Evolutionary conservation across 2,888 invertebrate species (phyloP), one percentile per base, ranked within the genome.

Genomic region (Fragum fragum): DNA sequence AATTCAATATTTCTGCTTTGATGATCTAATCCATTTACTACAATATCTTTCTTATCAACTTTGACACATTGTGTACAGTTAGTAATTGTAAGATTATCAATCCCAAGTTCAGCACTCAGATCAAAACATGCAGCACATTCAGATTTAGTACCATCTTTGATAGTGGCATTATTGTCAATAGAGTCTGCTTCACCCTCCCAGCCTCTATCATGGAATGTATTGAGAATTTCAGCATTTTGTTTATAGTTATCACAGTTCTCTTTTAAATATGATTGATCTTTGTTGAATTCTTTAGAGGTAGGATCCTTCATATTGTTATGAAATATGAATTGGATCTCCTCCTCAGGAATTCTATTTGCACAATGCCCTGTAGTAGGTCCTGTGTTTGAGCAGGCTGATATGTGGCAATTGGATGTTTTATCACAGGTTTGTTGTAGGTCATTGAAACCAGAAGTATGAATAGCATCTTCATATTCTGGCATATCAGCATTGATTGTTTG

Each of bases 141-240:
- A 7, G 26, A 18, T 66, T 32, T 53, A 59, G 18, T 36, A n/a
- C 47, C 55, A 21, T 53, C 42, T 28, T 73, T 68, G 26, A 39
- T 53, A 9, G 9, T n/a, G 5, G 9, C 28, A 11, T 70, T 32
- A 29, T 21, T 28, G 72, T 68, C 47, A 14, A 47, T 3, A 32
- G 9, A 29, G 1, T 71, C 42, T 26, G 16, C 39, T 7, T 69
- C 42, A 16, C 26, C 53, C 18, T 77, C 70, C 42, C 55, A 23
- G 26, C 36, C 75, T n/a, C 14, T 70, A 32, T 39, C 21, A 21
- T 66, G 75, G 75, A 79, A 75, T 79, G 79, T 75, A 29, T 42
- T 21, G 39, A 55, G 47, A 42, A 63, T 63, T 57, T 75, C 72
- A 71, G 57, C 42, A 42, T 47, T 71, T 26, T 39, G 16, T 29